Percentiles rank a stretch among this genome's conserved stretches.
Conservation (phyloP, 2,113 vertebrate genomes). For the Xyliphius kryptos region DNA sequence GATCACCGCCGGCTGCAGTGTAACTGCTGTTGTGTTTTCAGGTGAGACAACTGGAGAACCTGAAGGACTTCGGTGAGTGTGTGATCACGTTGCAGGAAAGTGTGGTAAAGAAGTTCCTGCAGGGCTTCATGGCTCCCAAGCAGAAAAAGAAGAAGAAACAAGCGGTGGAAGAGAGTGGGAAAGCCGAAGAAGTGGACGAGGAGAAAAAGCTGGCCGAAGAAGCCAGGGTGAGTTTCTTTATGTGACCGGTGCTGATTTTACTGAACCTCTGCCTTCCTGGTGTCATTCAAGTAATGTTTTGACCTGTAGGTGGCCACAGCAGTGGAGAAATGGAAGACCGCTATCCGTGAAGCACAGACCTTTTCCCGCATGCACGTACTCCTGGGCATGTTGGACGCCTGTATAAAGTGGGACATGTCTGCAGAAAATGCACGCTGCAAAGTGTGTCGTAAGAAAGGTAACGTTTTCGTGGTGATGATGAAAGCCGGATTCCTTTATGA, state of each 20-base stretch:
- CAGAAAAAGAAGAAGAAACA: conserved; percentile 85
- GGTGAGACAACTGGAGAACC: conserved; percentile 76
- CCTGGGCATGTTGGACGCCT: conserved; percentile 93
- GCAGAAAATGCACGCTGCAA: conserved; percentile 96
- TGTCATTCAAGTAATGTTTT: no score
- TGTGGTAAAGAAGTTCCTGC: conserved; percentile 94
- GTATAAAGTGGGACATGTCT: conserved; percentile 99
- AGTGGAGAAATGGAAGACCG: conserved; percentile 87
- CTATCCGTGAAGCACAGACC: conserved; percentile 88
- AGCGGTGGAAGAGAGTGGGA: conserved; percentile 76
- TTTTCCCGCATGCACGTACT: conserved; percentile 95
- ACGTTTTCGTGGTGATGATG: no score
- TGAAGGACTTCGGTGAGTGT: conserved; percentile 90
- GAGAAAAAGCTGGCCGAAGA: conserved; percentile 94
- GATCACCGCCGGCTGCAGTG: no score
- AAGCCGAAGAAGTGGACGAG: conserved; percentile 86
- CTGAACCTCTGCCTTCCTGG: no score
- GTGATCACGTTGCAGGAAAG: conserved; percentile 87
- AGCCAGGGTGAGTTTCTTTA: conserved; percentile 73
- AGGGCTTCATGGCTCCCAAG: conserved; percentile 98
- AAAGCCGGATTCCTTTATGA: no score
- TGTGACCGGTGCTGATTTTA: no score
- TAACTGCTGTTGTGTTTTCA: conserved; percentile 47
- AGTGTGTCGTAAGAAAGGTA: conserved; percentile 97
- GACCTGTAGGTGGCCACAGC: conserved; percentile 83